These are phyloP conservation scores for Tortricodes alternella DNA, from an alignment of 2,888 invertebrate species.

Conservation along the genomic window DNA sequence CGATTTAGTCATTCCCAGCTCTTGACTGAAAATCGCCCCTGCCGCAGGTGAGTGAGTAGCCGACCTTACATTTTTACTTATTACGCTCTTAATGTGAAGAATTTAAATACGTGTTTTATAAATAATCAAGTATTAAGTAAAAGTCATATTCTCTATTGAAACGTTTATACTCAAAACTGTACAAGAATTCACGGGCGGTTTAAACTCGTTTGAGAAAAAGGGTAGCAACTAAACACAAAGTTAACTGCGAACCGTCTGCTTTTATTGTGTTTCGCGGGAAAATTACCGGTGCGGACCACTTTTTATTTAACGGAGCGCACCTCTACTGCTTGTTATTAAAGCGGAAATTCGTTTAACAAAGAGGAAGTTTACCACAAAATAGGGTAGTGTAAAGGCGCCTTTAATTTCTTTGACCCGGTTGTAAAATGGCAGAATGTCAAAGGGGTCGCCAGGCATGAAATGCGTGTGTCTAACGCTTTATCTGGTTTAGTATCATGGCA, in stretches of 20 bases:
- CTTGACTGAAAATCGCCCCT: no score
- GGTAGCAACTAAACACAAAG: slow-evolving; percentile 11
- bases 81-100: no score
- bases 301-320: background rate
- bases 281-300: slow-evolving; percentile 3
- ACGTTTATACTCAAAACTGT: no score
- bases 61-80: no score
- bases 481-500: no score
- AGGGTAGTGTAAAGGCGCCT: slow-evolving; percentile 13
- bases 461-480: no score
- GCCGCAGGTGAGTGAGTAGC: no score
- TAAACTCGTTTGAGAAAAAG: slow-evolving; percentile 20
- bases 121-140: no score
- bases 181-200: slow-evolving; percentile 7
- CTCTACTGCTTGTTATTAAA: background rate
- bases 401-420: slow-evolving; percentile 14
- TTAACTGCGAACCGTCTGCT: slow-evolving; percentile 1
- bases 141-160: no score
- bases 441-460: slow-evolving; percentile 1
- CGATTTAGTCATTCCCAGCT: no score
- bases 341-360: background rate
- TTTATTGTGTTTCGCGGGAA: slow-evolving; percentile 17
- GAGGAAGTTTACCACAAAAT: slow-evolving; percentile 8
- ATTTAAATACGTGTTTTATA: no score
- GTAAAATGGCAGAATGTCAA: background rate